A percentile compares a stretch with the other conserved stretches of the same genome.
These are phyloP conservation scores for Semnornis frantzii DNA, from an alignment of 2,113 vertebrate species.

Conservation along the genomic window DNA sequence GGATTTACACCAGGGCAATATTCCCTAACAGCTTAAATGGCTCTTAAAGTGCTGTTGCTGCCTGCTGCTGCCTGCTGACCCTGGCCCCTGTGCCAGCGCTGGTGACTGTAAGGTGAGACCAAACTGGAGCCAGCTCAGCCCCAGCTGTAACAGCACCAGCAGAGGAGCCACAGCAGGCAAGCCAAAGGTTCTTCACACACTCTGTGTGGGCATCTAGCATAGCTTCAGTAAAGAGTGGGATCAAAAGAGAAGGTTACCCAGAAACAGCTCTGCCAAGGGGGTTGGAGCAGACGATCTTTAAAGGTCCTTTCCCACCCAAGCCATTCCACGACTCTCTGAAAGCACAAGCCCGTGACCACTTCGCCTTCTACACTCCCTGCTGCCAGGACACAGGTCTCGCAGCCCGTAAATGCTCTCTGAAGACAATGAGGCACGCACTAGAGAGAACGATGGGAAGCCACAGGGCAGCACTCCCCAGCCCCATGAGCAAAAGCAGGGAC, in stretches of 20 bases:
- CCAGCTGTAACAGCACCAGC: background rate
- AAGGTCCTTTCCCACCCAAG: background rate
- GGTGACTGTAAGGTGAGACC: too few relatives aligned
- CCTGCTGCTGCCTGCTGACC: background rate
- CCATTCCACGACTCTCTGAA: background rate
- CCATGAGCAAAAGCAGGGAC: fast-evolving
- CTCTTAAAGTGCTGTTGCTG: background rate
- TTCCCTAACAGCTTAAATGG: fast-evolving
- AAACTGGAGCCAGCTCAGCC: fast-evolving
- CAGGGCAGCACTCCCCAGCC: too few relatives aligned
- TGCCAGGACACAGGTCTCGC: too few relatives aligned
- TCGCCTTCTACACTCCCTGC: fast-evolving
- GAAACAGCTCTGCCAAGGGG: background rate
- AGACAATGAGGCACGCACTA: too few relatives aligned
- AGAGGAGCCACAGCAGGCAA: background rate
- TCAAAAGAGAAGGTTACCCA: background rate
- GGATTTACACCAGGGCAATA: background rate
- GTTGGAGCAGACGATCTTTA: background rate
- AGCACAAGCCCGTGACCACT: fast-evolving
- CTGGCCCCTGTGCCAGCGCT: too few relatives aligned
- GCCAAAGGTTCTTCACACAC: fast-evolving
- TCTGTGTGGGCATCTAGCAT: background rate
- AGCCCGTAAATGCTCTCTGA: background rate
- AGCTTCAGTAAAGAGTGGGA: background rate
- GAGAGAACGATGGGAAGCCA: fast-evolving